Conservation (phyloP, 1,140 invertebrate species). For the Brachionus koreanus region DNA sequence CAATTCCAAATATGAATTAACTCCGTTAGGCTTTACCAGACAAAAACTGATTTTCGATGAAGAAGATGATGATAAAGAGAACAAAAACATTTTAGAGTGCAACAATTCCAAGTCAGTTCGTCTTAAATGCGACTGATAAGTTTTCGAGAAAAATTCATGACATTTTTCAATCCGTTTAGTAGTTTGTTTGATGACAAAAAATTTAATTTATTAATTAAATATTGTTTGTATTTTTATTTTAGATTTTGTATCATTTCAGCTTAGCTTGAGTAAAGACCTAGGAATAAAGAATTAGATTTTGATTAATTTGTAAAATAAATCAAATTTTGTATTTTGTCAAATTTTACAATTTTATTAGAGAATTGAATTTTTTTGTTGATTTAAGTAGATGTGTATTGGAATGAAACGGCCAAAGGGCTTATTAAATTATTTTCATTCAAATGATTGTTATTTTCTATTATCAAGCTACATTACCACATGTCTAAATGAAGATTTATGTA, state of each 20-base stretch:
- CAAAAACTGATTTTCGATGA: conserved; percentile 36
- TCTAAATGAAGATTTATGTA: not conserved
- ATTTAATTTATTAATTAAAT: not conserved
- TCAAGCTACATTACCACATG: not conserved
- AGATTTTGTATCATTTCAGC: not conserved
- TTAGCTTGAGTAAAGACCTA: not conserved
- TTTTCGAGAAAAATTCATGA: not conserved
- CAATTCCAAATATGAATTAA: not conserved
- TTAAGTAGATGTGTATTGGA: not conserved
- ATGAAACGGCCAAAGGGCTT: not conserved
- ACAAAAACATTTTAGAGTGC: not conserved
- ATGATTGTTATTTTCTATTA: not conserved
- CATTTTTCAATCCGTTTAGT: not conserved
- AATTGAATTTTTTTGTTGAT: not conserved
- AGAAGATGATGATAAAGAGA: conserved; percentile 22
- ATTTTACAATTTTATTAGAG: not conserved
- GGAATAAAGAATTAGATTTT: not conserved
- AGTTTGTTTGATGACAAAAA: not conserved
- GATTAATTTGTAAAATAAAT: not conserved
- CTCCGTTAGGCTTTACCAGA: conserved; percentile 16
- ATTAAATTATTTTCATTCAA: not conserved
- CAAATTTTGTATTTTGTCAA: not conserved
- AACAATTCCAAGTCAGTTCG: not conserved
- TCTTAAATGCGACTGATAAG: not conserved
- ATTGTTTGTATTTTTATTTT: not conserved